Evolutionary conservation across 2,888 invertebrate species (phyloP).

Genomic region (Augochlorella aurata): DNA sequence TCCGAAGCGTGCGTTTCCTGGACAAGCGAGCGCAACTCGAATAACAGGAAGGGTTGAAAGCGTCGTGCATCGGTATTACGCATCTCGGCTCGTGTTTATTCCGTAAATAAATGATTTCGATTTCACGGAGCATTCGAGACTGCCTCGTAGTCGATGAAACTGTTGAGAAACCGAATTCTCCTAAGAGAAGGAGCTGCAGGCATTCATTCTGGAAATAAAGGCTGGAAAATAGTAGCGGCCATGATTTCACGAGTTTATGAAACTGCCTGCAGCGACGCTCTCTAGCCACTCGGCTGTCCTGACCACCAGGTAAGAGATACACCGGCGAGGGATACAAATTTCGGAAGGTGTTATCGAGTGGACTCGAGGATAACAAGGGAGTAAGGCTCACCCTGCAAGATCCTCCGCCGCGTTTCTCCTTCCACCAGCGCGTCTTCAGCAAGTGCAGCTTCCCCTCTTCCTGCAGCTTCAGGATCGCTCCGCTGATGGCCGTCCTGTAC

Average conservation of each 20-base stretch:
- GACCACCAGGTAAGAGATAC: constrained; percentile 17
- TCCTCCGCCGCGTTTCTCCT: constrained; percentile 94
- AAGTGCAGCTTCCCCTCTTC: constrained; percentile 96
- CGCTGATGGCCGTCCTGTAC: constrained; percentile 95
- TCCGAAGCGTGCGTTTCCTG: too few species aligned
- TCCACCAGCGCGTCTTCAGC: constrained; percentile 99
- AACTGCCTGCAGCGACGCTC: constrained; percentile 25
- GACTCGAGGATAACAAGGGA: constrained; percentile 5
- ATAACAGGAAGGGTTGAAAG: too few species aligned
- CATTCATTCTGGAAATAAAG: constrained; percentile 35
- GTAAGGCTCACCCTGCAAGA: constrained; percentile 88
- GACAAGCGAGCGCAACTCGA: too few species aligned
- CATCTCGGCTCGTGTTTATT: background rate
- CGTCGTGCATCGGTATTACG: too few species aligned
- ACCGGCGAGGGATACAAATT: constrained; percentile 37
- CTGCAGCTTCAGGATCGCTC: constrained; percentile 96
- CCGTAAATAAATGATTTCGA: too few species aligned
- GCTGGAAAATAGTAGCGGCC: constrained; percentile 27
- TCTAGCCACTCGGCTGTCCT: background rate
- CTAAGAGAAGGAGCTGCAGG: constrained; percentile 1
- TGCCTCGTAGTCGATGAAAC: too few species aligned
- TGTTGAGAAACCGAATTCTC: background rate
- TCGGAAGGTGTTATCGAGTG: constrained; percentile 46
- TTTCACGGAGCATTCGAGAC: too few species aligned
- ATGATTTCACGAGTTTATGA: constrained; percentile 62